These are phyloP conservation scores for Struthidea cinerea DNA, from an alignment of 2,113 vertebrate species.

Conservation along the genomic window DNA sequence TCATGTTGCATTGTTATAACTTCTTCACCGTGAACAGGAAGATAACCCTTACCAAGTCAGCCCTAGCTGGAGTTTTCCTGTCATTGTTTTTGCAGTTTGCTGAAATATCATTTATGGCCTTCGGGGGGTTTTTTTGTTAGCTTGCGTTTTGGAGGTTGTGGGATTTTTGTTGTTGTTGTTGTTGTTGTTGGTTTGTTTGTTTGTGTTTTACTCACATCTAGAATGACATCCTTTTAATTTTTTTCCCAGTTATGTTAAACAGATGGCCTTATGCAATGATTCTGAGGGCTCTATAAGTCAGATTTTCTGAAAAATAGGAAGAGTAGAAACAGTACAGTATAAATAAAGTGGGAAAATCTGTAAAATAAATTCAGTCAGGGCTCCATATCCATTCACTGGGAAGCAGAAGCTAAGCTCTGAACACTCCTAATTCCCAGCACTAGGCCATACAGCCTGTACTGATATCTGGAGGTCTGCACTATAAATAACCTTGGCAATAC, in stretches of 20 bases:
- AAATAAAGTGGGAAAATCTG: not conserved
- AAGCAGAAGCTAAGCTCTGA: not conserved
- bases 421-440: not conserved
- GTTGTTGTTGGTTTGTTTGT: no score
- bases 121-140: rapidly evolving
- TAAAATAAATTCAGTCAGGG: not conserved
- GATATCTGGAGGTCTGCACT: not conserved
- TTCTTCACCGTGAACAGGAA: not conserved
- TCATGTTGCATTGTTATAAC: not conserved
- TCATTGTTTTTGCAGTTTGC: not conserved
- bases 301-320: not conserved
- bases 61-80: not conserved
- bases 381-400: not conserved
- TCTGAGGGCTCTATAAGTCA: not conserved
- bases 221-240: not conserved
- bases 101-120: not conserved
- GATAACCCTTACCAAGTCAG: not conserved
- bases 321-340: not conserved
- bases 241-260: not conserved
- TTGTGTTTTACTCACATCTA: not conserved
- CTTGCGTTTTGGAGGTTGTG: not conserved
- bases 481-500: not conserved
- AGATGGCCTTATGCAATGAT: not conserved
- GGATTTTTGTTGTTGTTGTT: not conserved
- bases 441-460: not conserved